Percentiles rank a stretch among this genome's conserved stretches.
Conservation (phyloP, 2,113 vertebrate species). For the Perccottus glenii region DNA sequence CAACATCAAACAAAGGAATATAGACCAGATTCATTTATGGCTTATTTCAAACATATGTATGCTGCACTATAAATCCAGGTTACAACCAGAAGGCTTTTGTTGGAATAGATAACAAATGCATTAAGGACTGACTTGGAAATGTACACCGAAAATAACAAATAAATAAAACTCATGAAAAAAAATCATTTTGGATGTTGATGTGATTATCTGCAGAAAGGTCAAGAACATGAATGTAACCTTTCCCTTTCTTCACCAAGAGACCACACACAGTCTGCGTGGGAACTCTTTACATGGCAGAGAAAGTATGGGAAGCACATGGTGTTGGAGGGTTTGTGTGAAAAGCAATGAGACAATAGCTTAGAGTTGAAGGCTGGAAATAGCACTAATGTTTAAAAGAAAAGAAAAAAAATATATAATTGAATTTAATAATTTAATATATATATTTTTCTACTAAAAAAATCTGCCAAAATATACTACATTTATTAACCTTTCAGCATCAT, state of each 20-base stretch:
- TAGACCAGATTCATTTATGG: slow-evolving; percentile 51
- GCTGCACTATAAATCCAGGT: slow-evolving; percentile 40
- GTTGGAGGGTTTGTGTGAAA: slow-evolving; percentile 9
- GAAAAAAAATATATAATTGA: not conserved
- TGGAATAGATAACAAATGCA: slow-evolving; percentile 30
- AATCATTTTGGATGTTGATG: slow-evolving; percentile 25
- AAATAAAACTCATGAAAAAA: slow-evolving; percentile 43
- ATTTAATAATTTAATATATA: too few species aligned
- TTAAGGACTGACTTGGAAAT: slow-evolving; percentile 35
- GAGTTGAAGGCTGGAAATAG: too few species aligned
- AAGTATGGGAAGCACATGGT: slow-evolving; percentile 19
- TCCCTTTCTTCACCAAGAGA: slow-evolving; percentile 25
- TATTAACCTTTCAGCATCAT: slow-evolving; percentile 1
- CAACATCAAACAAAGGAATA: slow-evolving; percentile 57
- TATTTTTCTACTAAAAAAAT: slow-evolving; percentile 1
- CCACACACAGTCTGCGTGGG: slow-evolving; percentile 69
- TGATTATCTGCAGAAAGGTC: slow-evolving; percentile 32
- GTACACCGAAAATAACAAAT: slow-evolving; percentile 39
- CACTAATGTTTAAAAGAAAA: not conserved
- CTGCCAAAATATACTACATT: not conserved
- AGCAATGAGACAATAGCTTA: too few species aligned
- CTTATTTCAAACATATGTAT: slow-evolving; percentile 45
- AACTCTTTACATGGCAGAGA: slow-evolving; percentile 43
- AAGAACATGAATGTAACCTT: slow-evolving; percentile 34
- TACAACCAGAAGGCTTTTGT: slow-evolving; percentile 44